A percentile compares a stretch with the other conserved stretches of the same genome.
Conservation (phyloP, 2,113 vertebrate genomes). For the Hucho hucho region DNA sequence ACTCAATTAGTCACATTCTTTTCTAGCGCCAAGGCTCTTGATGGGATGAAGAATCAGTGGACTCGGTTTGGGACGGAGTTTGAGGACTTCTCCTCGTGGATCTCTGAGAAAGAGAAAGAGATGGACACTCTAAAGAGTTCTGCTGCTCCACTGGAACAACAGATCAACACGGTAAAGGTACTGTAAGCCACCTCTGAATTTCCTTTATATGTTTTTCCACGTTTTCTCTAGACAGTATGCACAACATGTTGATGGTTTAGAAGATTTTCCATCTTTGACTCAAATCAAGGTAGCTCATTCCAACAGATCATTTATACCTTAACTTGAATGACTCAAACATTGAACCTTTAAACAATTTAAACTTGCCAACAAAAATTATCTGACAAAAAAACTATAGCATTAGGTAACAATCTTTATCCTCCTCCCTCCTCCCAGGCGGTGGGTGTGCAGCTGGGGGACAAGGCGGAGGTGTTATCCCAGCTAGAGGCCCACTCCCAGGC, state of each 20-base stretch:
- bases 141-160: slow-evolving; percentile 76
- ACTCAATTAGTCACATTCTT: slow-evolving; percentile 11
- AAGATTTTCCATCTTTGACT: neutral
- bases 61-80: slow-evolving; percentile 84
- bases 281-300: no score
- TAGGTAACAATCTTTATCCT: neutral
- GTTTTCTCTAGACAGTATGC: neutral
- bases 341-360: no score
- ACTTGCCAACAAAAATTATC: no score
- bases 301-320: no score
- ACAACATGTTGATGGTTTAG: neutral
- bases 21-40: slow-evolving; percentile 87
- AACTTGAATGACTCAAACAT: no score
- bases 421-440: slow-evolving; percentile 65
- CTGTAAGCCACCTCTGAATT: neutral
- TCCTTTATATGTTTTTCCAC: neutral
- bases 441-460: slow-evolving; percentile 73
- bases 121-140: slow-evolving; percentile 80
- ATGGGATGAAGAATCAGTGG: slow-evolving; percentile 90
- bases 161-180: slow-evolving; percentile 89
- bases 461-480: slow-evolving; percentile 67
- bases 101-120: slow-evolving; percentile 87
- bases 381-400: no score
- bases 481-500: slow-evolving; percentile 83
- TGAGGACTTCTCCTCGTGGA: slow-evolving; percentile 88